Evolutionary conservation across 1,140 invertebrate genomes (phyloP), one percentile per base, ranked within the genome.

Genomic region (Helicoverpa zea): DNA sequence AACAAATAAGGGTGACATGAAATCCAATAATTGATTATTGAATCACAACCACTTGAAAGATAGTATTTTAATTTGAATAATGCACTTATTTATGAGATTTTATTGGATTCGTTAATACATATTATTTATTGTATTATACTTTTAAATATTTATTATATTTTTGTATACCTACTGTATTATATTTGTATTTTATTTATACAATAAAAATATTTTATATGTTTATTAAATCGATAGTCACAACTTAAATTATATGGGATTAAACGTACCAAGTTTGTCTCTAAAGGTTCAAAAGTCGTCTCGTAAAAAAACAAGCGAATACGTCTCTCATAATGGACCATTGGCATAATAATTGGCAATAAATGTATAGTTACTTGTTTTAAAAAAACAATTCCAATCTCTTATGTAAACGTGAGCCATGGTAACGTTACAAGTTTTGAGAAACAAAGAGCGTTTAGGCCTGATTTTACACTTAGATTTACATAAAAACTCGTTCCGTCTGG

Each of bases 11-110:
- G 79, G 83, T 85, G 86, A 89, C 81, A 78, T 79, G 73, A 68
- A 83, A 85, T 73, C 83, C 85, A 89, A 88, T 88, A 88, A 89
- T 88, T 90, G 87, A 84, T 84, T 86, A 90, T 88, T 85, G 82
- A 88, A 88, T 86, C 83, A 85, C 80, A 86, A 68, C 76, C 87
- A 90, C 88, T 90, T 72, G 63, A 89, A 35, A 89, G 87, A 90
- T 90, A 89, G 83, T 84, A 35, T 83, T 52, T 66, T 58, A 66
- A 76, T 84, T 85, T 81, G 77, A 87, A 88, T 87, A 84, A 87
- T 82, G 75, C 49, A 78, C 56, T 73, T 70, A 81, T 76, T 68
- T 61, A 78, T 35, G 63, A 72, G 64, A 77, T 63, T 64, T 79
- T 83, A 85, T 79, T 73, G 47, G 78, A 74, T 64, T 81, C 12